Conservation (phyloP, 2,113 vertebrate genomes). For the Misgurnus mizolepis region DNA sequence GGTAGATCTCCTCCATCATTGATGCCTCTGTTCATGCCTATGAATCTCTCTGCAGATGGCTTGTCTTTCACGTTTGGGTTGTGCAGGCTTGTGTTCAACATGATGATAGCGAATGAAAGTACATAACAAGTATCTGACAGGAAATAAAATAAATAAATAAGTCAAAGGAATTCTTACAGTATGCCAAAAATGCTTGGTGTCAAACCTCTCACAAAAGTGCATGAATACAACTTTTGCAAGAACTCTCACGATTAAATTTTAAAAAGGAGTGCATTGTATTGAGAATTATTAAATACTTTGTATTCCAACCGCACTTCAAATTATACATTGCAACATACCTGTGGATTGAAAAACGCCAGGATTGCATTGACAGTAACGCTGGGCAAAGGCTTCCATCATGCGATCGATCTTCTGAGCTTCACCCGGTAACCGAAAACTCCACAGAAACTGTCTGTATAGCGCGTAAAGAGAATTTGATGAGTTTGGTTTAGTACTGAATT, state of each 20-base stretch:
- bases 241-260: background rate
- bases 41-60: conserved; percentile 88
- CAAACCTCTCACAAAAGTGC: too few species aligned
- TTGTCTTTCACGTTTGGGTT: conserved; percentile 99
- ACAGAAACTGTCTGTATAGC: conserved; percentile 87
- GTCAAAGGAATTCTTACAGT: background rate
- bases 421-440: conserved; percentile 95
- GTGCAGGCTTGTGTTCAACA: conserved; percentile 97
- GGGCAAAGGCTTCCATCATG: conserved; percentile 99
- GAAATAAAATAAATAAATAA: background rate
- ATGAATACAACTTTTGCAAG: background rate
- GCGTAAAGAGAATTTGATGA: background rate
- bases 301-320: background rate
- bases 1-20: conserved; percentile 95
- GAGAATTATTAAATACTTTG: too few species aligned
- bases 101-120: conserved; percentile 96
- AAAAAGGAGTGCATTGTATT: too few species aligned
- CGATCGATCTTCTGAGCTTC: conserved; percentile 98
- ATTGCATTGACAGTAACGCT: conserved; percentile 95
- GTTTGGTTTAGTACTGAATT: background rate
- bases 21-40: conserved; percentile 95
- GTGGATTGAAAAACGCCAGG: conserved; percentile 92
- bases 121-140: conserved; percentile 91
- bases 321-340: conserved; percentile 67
- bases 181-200: background rate